A percentile compares a stretch with the other conserved stretches of the same genome.
These are phyloP conservation scores for Sceloporus undulatus DNA, from an alignment of 2,113 vertebrate genomes.

Conservation along the genomic window DNA sequence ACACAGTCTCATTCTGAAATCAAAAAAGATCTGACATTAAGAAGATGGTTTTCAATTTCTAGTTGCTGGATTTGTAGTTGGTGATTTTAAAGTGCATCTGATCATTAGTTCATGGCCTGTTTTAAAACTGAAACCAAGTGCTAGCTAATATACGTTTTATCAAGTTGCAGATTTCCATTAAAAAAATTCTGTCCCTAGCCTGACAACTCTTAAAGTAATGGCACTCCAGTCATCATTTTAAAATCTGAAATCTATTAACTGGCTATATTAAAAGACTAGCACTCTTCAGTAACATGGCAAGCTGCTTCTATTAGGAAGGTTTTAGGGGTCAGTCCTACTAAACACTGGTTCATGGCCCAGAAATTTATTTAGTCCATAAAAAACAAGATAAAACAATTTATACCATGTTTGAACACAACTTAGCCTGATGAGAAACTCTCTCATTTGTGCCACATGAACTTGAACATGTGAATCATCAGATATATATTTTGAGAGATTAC, in stretches of 20 bases:
- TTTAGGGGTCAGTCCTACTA: background rate
- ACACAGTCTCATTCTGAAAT: slow-evolving; percentile 7
- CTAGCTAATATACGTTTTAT: slow-evolving; percentile 18
- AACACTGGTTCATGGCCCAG: background rate
- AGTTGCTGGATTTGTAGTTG: slow-evolving; percentile 16
- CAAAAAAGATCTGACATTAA: background rate
- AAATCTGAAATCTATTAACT: slow-evolving; percentile 8
- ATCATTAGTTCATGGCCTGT: slow-evolving; percentile 27
- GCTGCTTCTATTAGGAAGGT: background rate
- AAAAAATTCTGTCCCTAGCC: background rate
- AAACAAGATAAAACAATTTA: background rate
- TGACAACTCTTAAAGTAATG: slow-evolving; percentile 8
- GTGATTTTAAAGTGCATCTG: slow-evolving; percentile 45
- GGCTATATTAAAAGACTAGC: slow-evolving; percentile 15
- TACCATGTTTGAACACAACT: slow-evolving; percentile 57
- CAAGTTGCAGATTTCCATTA: slow-evolving; percentile 26
- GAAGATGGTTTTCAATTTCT: background rate
- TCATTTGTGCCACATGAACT: slow-evolving; percentile 62
- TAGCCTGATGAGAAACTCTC: slow-evolving; percentile 66
- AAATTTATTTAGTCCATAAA: background rate
- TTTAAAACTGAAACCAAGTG: slow-evolving; percentile 25
- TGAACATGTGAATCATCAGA: slow-evolving; percentile 58
- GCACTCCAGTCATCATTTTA: background rate
- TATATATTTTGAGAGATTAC: slow-evolving; percentile 67
- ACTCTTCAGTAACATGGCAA: slow-evolving; percentile 1